Evolutionary conservation across 2,888 invertebrate species (phyloP).

Genomic region (Lamellibrachia satsuma): DNA sequence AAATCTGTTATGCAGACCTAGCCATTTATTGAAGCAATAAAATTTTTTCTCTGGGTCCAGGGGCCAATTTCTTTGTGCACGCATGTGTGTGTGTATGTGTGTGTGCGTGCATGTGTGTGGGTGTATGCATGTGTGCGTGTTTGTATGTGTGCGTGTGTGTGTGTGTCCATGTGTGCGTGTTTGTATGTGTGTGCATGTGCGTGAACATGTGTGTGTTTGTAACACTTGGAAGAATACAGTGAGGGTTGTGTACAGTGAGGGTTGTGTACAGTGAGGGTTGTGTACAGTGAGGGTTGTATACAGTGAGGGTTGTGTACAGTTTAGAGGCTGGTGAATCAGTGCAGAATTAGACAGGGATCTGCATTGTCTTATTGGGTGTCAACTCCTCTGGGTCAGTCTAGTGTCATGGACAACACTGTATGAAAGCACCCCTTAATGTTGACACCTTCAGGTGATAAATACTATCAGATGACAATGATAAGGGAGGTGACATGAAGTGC

Average conservation of each 20-base stretch:
- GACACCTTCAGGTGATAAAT: not conserved
- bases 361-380: not conserved
- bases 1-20: not conserved
- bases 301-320: not conserved
- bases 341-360: not conserved
- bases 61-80: not conserved
- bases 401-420: not conserved
- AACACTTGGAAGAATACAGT: not conserved
- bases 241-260: not conserved
- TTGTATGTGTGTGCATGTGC: not conserved
- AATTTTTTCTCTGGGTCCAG: not conserved
- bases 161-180: not conserved
- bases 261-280: not conserved
- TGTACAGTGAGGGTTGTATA: not conserved
- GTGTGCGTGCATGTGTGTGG: not conserved
- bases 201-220: not conserved
- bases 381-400: not conserved
- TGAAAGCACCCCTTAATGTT: not conserved
- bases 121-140: not conserved
- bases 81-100: not conserved
- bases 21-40: not conserved
- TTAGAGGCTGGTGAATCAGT: too few species aligned
- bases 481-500: not conserved
- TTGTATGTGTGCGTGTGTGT: not conserved
- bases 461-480: not conserved